These are phyloP conservation scores for Drosophila nigricruria DNA, from an alignment of 2,888 invertebrate species.

Conservation along the genomic window DNA sequence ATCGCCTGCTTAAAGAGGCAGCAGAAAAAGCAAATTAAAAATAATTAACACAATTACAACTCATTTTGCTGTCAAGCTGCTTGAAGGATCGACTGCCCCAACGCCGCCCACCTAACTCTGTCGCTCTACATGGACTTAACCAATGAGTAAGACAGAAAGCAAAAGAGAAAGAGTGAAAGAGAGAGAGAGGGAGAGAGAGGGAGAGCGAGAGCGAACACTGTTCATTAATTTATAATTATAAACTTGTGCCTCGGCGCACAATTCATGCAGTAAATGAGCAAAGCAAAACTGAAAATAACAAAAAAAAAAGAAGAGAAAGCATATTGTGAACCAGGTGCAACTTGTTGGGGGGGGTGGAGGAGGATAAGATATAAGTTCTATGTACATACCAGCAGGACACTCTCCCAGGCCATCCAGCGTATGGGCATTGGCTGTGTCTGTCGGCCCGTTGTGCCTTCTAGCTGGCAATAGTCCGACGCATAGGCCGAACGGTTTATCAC, in stretches of 20 bases:
- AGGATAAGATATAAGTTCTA: background rate
- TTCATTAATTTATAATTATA: constrained; percentile 78
- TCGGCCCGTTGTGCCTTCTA: constrained; percentile 88
- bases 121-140: constrained; percentile 11
- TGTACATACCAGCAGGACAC: constrained; percentile 89
- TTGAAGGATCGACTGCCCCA: constrained; percentile 46
- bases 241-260: constrained; percentile 66
- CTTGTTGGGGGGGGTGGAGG: too few species aligned
- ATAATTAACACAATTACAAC: constrained; percentile 71
- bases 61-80: constrained; percentile 65
- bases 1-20: constrained; percentile 57
- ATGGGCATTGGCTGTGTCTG: constrained; percentile 89
- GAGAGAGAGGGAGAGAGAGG: constrained; percentile 11
- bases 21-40: constrained; percentile 67
- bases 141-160: background rate
- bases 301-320: background rate
- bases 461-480: constrained; percentile 91
- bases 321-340: constrained; percentile 25
- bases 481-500: constrained; percentile 89
- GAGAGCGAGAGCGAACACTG: constrained; percentile 44
- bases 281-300: constrained; percentile 16
- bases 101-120: constrained; percentile 11
- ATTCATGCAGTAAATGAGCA: constrained; percentile 43
- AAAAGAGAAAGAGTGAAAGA: background rate
- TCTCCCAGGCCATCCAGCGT: constrained; percentile 96